Base-by-base conservation (phyloP, 2,888 invertebrate species). In the Lithophane socia region DNA sequence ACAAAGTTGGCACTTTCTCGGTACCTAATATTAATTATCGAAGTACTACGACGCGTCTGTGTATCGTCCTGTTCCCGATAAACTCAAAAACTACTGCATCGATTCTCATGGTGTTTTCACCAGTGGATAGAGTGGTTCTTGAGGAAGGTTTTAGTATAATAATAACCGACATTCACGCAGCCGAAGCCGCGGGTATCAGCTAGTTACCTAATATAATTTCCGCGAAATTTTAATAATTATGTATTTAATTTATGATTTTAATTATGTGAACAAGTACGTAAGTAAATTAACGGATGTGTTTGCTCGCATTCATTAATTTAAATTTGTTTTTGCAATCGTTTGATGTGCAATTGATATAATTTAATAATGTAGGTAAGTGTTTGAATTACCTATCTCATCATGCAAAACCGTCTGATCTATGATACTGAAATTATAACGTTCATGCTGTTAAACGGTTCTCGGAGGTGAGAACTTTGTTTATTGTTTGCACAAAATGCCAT, bases 381-480 rank as follows among this genome's bases (percentile, higher is more conserved):
- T 73, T 66, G 4, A 63, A 78, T 71, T 58, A 64, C 29, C 29
- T 29, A 29, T 29, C 13, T 58, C 58, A 52, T 21, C 24, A 37
- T 61, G 18, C 49, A 37, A 47, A 29, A 44, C 42, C 42, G 29
- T 75, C 75, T 84, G 75, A 80, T 75, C 75, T 84, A 70, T 70
- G 69, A 67, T 42, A 54, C 69, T 67, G 16, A 12, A 76, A 64
- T 76, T 73, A 70, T 12, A 63, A n/a, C 60, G 21, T 58, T 21
- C n/a, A 16, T 42, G 13, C 60, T 58, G 65, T 65, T 65, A 58
- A 56, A 73, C 13, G 37, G 83, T 60, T 83, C 76, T 70, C 47
- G 13, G 63, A 80, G 81, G 63, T 85, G 61, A 75, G 24, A 61
- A 37, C 21, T 52, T 72, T 73, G 83, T 68, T 78, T 68, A 67